phyloP scores from a whole-genome alignment of 1,140 invertebrate genomes.

The Zaprionus taronus region DNA sequence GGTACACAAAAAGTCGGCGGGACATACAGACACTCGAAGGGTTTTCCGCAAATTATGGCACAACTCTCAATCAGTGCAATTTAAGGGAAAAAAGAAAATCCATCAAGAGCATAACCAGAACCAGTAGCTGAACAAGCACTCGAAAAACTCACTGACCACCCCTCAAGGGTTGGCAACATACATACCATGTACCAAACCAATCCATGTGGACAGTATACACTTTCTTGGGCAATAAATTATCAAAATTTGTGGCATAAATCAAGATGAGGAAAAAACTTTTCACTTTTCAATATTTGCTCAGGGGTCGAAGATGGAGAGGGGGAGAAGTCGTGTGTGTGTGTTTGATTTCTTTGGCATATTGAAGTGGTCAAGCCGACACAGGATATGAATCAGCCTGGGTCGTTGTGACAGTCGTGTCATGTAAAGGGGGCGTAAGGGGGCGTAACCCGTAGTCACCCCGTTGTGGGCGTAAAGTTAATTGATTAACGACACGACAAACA shows the following conservation, averaged over 20 bases:
- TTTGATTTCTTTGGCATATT: conserved; percentile 79
- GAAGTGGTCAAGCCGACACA: conserved; percentile 70
- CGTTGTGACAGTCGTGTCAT: conserved; percentile 22
- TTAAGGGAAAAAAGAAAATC: conserved; percentile 55
- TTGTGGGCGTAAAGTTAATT: conserved; percentile 69
- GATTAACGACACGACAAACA: conserved; percentile 64
- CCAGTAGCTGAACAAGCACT: conserved; percentile 41
- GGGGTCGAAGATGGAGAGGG: neutral
- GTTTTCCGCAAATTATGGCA: conserved; percentile 65
- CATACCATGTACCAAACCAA: neutral
- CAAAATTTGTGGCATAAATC: conserved; percentile 74
- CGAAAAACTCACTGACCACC: conserved; percentile 27
- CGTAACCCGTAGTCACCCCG: conserved; percentile 45
- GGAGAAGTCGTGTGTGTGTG: conserved; percentile 26
- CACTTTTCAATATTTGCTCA: conserved; percentile 75
- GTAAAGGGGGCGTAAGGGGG: conserved; percentile 57
- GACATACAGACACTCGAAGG: conserved; percentile 35
- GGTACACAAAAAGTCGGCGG: neutral
- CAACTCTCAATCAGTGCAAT: conserved; percentile 68
- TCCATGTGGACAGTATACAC: neutral
- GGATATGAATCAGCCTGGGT: conserved; percentile 23
- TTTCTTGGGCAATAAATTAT: conserved; percentile 63
- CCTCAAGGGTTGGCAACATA: neutral
- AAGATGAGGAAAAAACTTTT: conserved; percentile 65
- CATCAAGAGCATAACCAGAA: conserved; percentile 72